Conservation (phyloP, 2,113 vertebrate species). For the Struthio camelus region DNA sequence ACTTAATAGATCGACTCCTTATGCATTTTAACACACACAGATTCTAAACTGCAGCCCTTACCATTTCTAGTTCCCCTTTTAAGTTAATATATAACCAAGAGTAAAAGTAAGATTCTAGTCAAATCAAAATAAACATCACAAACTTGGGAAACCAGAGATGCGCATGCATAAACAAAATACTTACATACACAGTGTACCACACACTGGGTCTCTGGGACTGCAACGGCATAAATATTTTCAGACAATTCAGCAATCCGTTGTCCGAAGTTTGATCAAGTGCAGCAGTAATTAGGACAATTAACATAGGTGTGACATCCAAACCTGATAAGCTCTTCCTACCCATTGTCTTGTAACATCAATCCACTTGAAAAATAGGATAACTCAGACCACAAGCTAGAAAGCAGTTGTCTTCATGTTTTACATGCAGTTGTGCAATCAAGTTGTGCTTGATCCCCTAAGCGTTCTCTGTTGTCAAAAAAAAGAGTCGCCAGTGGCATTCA, state of each 20-base stretch:
- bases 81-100: not conserved
- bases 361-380: not conserved
- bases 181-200: not conserved
- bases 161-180: not conserved
- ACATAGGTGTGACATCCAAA: not conserved
- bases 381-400: not conserved
- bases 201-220: not conserved
- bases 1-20: not conserved
- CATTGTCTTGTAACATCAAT: not conserved
- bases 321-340: not conserved
- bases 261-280: not conserved
- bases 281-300: not conserved
- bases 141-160: not conserved
- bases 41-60: not conserved
- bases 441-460: rapidly evolving
- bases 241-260: not conserved
- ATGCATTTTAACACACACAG: not conserved
- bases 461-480: not conserved
- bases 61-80: not conserved
- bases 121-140: not conserved
- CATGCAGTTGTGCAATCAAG: not conserved
- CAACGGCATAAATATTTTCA: not conserved
- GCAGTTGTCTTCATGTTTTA: not conserved
- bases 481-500: not conserved
- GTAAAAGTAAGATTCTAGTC: not conserved